Base-by-base conservation (phyloP, 2,888 invertebrate species). In the Geotrupes spiniger region DNA sequence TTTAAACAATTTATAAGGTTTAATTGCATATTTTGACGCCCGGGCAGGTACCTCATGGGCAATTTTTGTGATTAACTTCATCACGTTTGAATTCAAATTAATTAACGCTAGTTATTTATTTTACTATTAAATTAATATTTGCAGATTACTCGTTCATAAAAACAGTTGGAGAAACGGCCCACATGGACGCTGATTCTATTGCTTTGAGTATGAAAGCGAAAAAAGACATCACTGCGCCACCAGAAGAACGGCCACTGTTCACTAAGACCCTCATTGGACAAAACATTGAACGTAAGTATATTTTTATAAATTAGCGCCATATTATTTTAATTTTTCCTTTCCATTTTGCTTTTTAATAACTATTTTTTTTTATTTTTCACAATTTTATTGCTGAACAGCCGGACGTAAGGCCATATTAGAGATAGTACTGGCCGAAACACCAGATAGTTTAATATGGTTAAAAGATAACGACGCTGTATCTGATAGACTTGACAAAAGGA, bases 381-480 rank as follows among this genome's bases (percentile, higher is more conserved):
- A 17, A 40, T 36, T 14, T n/a, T n/a, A n/a, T 28, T 39, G 38
- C 36, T 33, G 36, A 49, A 45, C 76, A 92, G 92, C 90, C 68
- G 92, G 92, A 41, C 89, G 91, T 67, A 85, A 82, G 64, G 90
- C 90, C 29, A 74, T 78, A 52, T 91, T 93, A 74, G 89, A 90
- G 72, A 89, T 90, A 68, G 78, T 83, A 56, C 78, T 91, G 53
- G 80, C 80, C 53, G 78, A 82, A 12, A 75, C 77, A 39, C 82
- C 83, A 1, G 79, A 81, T 9, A 77, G 81, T 27, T 83, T 93
- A 53, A 83, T 82, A 9, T 94, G 93, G 93, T 71, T 93, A 57
- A 92, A 91, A 72, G 89, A 93, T 72, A 93, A 93, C 74, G 85
- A 85, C 71, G 85, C 88, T 0, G 68, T 93, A 60, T 82, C 84